Evolutionary conservation across 2,113 vertebrate species (phyloP), one percentile per base, ranked within the genome.

Genomic region (Cinclus cinclus): DNA sequence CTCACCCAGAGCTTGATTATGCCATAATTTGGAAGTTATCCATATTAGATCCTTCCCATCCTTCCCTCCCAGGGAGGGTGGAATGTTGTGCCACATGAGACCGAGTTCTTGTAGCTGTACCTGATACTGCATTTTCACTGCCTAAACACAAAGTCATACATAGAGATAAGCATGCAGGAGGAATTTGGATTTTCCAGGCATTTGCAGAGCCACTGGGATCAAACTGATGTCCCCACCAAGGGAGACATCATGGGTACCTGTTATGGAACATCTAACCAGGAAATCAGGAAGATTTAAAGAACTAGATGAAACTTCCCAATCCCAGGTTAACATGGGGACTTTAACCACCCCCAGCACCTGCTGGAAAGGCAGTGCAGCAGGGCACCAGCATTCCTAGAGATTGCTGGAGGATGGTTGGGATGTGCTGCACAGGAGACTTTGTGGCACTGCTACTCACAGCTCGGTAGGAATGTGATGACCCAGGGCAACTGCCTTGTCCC

Each of bases 381-480:
- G 50, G 3, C 60, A 74, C 5, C 46, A 63, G 60, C 20, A 60
- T 31, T 13, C 33, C 58, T 11, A 37, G 67, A 59, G 62, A 42
- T 22, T 58, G 63, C 44, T 52, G 44, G 17, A 65, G 33, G 20
- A 17, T 13, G 17, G 1, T 5, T 41, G 35, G 33, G 28, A 56
- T 33, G 31, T 28, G 24, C 30, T 42, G 47, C 69, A 52, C 6
- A 12, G 35, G 12, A 70, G 13, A 27, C 13, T 39, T 75, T 23
- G 19, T 44, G 68, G 23, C 33, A 78, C 50, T 44, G 41, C 69
- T 62, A 25, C 75, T 79, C 47, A 18, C 13, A 33, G 15, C 56
- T 68, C 4, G 0, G 35, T 14, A 44, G 31, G 42, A 80, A 44
- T 0, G 0, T 4, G 42, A 27, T 46, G 17, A 46, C 24, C 13